Evolutionary conservation across 2,113 vertebrate species (phyloP).

Genomic region (Cinclus cinclus): DNA sequence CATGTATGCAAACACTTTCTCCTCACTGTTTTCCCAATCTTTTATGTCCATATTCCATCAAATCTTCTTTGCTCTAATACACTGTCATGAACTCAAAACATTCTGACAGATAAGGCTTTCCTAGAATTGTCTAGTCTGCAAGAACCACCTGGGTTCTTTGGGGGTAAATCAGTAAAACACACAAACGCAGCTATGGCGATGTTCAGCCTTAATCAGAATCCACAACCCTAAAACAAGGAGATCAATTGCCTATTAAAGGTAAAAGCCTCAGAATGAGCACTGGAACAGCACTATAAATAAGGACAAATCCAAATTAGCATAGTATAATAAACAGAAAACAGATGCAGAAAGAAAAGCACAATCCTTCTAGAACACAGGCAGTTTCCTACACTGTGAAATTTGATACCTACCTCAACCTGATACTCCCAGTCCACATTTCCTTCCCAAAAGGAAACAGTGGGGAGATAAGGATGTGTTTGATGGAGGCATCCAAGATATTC

Average conservation of each 20-base stretch:
- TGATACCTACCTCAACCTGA: not conserved
- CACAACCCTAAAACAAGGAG: not conserved
- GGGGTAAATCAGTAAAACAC: not conserved
- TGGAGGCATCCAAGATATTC: not conserved
- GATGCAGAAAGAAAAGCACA: not conserved
- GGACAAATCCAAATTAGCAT: not conserved
- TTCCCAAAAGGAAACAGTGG: not conserved
- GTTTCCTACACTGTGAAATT: not conserved
- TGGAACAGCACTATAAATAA: not conserved
- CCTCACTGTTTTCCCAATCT: not conserved
- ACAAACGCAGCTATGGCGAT: not conserved
- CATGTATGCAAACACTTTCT: not conserved
- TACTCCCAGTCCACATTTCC: not conserved
- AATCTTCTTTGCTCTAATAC: not conserved
- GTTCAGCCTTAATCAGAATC: not conserved
- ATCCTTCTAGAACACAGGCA: not conserved
- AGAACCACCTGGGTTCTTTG: not conserved
- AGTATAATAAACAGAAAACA: not conserved
- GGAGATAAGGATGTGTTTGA: not conserved
- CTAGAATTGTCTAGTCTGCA: not conserved
- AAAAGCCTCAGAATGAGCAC: not conserved
- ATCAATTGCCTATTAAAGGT: not conserved
- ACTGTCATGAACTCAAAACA: rapidly evolving
- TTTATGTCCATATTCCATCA: not conserved
- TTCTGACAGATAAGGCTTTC: not conserved